A percentile compares a stretch with the other conserved stretches of the same genome.
These are phyloP conservation scores for Xiphophorus birchmanni DNA, from an alignment of 2,797 vertebrate species.

Conservation along the genomic window DNA sequence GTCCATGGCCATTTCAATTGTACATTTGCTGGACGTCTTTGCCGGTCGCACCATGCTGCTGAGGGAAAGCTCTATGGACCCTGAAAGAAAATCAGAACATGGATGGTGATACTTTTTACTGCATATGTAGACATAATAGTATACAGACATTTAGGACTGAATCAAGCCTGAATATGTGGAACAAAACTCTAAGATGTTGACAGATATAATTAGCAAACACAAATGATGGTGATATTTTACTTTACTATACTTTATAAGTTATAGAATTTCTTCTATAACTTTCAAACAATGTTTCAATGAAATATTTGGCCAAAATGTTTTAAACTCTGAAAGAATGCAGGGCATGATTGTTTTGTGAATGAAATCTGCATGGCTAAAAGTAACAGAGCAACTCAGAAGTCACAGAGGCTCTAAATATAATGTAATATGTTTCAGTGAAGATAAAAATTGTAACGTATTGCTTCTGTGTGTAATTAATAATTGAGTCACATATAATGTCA, in stretches of 20 bases:
- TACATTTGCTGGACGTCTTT: constrained; percentile 84
- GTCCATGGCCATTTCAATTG: constrained; percentile 85
- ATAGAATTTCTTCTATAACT: background rate
- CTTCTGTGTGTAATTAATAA: background rate
- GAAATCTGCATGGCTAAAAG: background rate
- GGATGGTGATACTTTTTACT: background rate
- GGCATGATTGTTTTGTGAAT: background rate
- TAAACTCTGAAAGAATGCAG: background rate
- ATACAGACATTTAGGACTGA: background rate
- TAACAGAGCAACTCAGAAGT: background rate
- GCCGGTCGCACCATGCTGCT: constrained; percentile 88
- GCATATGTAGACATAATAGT: background rate
- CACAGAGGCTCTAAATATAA: background rate
- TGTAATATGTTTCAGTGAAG: background rate
- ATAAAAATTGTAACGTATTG: background rate
- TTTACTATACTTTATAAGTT: too few relatives aligned
- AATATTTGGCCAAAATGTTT: background rate
- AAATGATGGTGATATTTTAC: background rate
- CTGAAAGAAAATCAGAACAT: constrained; percentile 64
- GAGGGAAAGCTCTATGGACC: constrained; percentile 89
- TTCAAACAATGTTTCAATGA: background rate
- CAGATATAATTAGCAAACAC: background rate
- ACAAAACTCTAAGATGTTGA: background rate
- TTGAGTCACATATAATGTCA: background rate
- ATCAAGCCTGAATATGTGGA: background rate